These are phyloP conservation scores for Cephalophus harveyi DNA, from an alignment of 2,113 vertebrate species.

Conservation along the genomic window DNA sequence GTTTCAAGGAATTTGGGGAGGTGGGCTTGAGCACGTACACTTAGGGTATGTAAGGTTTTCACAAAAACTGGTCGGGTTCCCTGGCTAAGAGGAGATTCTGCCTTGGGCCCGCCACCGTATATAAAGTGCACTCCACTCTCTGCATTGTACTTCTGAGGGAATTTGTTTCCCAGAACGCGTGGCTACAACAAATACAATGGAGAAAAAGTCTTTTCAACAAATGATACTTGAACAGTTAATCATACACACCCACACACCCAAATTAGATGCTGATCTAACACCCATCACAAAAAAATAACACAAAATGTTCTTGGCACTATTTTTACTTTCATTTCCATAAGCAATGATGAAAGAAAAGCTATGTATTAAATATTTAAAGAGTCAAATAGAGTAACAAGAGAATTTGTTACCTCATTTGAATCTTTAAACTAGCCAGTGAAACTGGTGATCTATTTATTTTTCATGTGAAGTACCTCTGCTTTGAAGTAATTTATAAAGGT, in stretches of 20 bases:
- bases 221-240: neutral
- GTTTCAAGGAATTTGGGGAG: neutral
- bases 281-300: neutral
- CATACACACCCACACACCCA: neutral
- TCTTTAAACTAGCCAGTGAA: neutral
- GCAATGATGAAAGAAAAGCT: neutral
- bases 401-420: neutral
- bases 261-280: neutral
- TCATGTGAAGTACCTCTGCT: neutral
- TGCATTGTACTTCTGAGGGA: neutral
- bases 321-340: neutral
- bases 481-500: neutral
- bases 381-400: neutral
- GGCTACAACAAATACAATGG: neutral
- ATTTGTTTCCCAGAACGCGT: neutral
- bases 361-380: neutral
- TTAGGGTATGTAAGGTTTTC: neutral
- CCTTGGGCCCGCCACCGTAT: neutral
- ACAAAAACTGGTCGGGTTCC: neutral
- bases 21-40: neutral
- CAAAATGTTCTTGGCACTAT: neutral
- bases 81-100: neutral
- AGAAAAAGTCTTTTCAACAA: neutral
- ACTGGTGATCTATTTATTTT: neutral
- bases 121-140: neutral